Percentiles rank a stretch among this genome's conserved stretches.
These are phyloP conservation scores for Cartodere bifasciata DNA, from an alignment of 2,888 invertebrate genomes.

Conservation along the genomic window DNA sequence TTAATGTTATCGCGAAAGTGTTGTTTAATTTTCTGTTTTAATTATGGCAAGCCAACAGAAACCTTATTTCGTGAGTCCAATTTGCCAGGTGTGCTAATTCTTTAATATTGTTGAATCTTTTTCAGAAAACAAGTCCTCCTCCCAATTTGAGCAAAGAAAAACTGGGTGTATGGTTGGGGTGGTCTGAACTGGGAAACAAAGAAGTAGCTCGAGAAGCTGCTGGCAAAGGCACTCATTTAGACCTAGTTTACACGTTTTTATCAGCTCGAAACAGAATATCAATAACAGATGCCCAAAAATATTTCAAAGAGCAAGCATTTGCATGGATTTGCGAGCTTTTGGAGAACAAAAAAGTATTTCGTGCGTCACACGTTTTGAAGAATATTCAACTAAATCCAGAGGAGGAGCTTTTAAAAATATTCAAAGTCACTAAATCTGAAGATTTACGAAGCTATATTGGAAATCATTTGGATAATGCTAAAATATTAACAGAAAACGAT, in stretches of 20 bases:
- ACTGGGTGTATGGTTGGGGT: constrained; percentile 46
- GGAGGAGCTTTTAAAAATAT: constrained; percentile 43
- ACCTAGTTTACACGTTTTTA: constrained; percentile 45
- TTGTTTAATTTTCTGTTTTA: too few species aligned
- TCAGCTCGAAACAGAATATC: constrained; percentile 42
- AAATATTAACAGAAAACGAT: constrained; percentile 24
- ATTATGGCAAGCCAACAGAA: too few species aligned
- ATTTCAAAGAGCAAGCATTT: constrained; percentile 44
- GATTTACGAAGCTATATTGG: constrained; percentile 52
- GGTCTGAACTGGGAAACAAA: constrained; percentile 47
- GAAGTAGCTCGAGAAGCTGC: constrained; percentile 57
- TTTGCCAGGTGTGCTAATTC: too few species aligned
- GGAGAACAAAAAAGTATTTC: constrained; percentile 48
- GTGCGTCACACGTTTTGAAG: constrained; percentile 49
- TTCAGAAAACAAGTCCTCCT: constrained; percentile 24
- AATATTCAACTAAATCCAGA: constrained; percentile 49
- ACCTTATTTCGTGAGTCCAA: too few species aligned
- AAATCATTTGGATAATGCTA: constrained; percentile 45
- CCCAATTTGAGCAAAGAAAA: constrained; percentile 26
- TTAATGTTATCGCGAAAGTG: too few species aligned
- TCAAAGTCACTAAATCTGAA: constrained; percentile 44
- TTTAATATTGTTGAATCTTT: too few species aligned
- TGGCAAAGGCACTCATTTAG: constrained; percentile 50
- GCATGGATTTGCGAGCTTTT: constrained; percentile 49
- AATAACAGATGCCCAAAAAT: constrained; percentile 39